A percentile compares a stretch with the other conserved stretches of the same genome.
Conservation (phyloP, 2,888 invertebrate genomes). For the Chymomyza amoena region DNA sequence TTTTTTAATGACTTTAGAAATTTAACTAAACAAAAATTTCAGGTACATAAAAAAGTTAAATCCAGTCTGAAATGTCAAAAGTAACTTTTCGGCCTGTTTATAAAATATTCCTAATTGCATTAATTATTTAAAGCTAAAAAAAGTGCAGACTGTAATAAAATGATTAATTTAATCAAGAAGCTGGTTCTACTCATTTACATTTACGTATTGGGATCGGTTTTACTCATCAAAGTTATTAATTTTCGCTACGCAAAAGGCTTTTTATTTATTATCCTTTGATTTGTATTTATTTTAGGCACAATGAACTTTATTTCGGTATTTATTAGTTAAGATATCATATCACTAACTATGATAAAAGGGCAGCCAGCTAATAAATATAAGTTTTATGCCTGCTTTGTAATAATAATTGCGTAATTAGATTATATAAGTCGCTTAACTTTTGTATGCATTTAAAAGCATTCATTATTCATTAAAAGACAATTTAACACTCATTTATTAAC, state of each 20-base stretch:
- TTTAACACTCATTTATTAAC: neutral
- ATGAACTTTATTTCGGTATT: neutral
- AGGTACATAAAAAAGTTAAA: too few species aligned
- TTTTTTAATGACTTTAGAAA: too few species aligned
- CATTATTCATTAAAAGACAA: neutral
- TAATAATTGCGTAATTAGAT: neutral
- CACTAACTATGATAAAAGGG: neutral
- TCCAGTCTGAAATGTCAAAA: too few species aligned
- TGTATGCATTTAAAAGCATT: neutral
- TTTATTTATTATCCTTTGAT: neutral
- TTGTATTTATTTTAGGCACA: neutral
- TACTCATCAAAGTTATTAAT: neutral
- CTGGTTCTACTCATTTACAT: neutral
- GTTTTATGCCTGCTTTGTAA: neutral
- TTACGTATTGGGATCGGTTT: neutral
- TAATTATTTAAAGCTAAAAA: neutral
- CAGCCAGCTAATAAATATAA: neutral
- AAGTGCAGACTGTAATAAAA: neutral
- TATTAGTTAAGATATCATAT: neutral
- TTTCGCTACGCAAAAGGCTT: neutral
- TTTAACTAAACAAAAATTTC: too few species aligned
- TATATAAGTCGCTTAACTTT: neutral
- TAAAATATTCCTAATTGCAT: too few species aligned
- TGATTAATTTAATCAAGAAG: neutral
- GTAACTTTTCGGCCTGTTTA: too few species aligned